Conservation (phyloP, 1,140 invertebrate genomes). For the Heliothis virescens region DNA sequence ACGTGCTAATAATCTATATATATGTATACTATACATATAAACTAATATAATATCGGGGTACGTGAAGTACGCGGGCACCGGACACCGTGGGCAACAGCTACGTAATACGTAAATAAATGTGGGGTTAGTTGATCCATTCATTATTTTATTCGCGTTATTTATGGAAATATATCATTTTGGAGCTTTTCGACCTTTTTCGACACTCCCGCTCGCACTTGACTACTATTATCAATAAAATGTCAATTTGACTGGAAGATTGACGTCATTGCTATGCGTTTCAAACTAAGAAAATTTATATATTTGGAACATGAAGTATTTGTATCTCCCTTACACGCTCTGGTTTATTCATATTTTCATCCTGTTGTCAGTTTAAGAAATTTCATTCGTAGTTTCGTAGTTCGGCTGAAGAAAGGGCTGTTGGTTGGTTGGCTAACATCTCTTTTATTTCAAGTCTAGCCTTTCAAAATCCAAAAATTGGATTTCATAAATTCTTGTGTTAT, state of each 20-base stretch:
- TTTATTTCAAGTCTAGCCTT: slow-evolving; percentile 27
- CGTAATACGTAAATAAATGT: no score
- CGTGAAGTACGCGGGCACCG: no score
- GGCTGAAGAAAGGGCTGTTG: slow-evolving; percentile 43
- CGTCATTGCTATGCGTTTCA: slow-evolving; percentile 1
- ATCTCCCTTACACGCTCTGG: neutral
- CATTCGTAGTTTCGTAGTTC: slow-evolving; percentile 26
- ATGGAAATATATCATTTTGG: no score
- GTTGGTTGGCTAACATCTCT: slow-evolving; percentile 29
- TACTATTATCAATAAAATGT: slow-evolving; percentile 41
- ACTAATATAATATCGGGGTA: no score
- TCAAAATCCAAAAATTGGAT: neutral
- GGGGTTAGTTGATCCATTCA: no score
- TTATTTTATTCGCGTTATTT: no score
- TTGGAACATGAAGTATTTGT: slow-evolving; percentile 2
- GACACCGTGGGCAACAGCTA: no score
- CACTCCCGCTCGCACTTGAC: neutral
- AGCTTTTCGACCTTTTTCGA: neutral
- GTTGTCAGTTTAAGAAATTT: slow-evolving; percentile 10
- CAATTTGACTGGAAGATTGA: slow-evolving; percentile 36
- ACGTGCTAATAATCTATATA: no score
- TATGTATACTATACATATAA: no score
- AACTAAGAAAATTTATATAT: neutral
- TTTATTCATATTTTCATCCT: slow-evolving; percentile 9
- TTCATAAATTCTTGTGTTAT: slow-evolving; percentile 32